Conservation (phyloP, 2,888 invertebrate species). For the Ariolimax columbianus region DNA sequence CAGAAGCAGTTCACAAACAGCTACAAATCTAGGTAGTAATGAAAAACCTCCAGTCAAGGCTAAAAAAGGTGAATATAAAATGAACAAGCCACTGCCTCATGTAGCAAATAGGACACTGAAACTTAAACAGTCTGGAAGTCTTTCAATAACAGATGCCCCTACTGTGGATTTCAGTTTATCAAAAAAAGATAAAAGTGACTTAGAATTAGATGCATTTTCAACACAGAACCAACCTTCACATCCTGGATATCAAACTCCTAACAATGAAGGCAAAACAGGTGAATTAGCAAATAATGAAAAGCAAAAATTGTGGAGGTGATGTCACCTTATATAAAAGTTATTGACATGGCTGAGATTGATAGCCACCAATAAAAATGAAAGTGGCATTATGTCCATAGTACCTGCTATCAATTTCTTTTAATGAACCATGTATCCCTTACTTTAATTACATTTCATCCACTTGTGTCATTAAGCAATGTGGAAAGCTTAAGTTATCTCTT, state of each 20-base stretch:
- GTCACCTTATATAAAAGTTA: not conserved
- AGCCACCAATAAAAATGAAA: too few relatives aligned
- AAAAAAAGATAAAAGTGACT: not conserved
- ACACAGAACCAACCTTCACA: not conserved
- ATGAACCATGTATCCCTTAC: too few relatives aligned
- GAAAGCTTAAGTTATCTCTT: too few relatives aligned
- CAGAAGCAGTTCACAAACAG: not conserved
- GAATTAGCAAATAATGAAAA: slow-evolving; percentile 13
- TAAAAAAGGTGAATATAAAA: slow-evolving; percentile 9
- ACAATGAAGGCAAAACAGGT: not conserved
- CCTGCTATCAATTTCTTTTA: too few relatives aligned
- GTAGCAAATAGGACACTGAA: slow-evolving; percentile 67
- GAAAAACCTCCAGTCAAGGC: not conserved
- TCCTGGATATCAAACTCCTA: not conserved
- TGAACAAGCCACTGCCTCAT: slow-evolving; percentile 53
- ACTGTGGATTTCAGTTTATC: not conserved
- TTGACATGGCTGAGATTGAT: not conserved
- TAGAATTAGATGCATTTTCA: not conserved
- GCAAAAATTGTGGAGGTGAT: slow-evolving; percentile 27
- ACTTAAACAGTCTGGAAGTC: slow-evolving; percentile 64
- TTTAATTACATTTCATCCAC: too few relatives aligned
- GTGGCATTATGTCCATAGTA: too few relatives aligned
- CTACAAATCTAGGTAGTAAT: not conserved
- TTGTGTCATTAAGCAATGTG: too few relatives aligned
- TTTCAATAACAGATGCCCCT: slow-evolving; percentile 19